Conservation (phyloP, 2,888 invertebrate species). For the Caenorhabditis doughertyi region DNA sequence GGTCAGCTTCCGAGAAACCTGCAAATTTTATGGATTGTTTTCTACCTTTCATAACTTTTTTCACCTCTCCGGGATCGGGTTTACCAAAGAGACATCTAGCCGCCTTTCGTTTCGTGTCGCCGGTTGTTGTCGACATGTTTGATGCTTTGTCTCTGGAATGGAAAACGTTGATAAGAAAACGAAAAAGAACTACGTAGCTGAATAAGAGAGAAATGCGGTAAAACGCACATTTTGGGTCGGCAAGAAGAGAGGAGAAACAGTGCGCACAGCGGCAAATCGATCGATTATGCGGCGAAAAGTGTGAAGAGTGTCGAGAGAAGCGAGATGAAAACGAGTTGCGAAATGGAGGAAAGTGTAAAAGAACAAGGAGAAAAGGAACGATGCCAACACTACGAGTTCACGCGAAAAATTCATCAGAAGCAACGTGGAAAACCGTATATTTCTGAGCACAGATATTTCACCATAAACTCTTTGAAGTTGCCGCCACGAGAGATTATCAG, state of each 20-base stretch:
- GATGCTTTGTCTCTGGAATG: slow-evolving; percentile 21
- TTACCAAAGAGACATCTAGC: slow-evolving; percentile 58
- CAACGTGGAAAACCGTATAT: neutral
- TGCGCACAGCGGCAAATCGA: slow-evolving; percentile 47
- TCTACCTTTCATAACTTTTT: neutral
- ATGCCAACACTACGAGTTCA: neutral
- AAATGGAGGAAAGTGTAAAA: slow-evolving; percentile 21
- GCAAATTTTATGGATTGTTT: neutral
- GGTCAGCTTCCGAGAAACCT: slow-evolving; percentile 30
- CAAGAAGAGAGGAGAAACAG: slow-evolving; percentile 34
- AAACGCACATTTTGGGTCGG: slow-evolving; percentile 52
- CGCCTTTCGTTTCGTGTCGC: slow-evolving; percentile 36
- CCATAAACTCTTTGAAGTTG: slow-evolving; percentile 25
- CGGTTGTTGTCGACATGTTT: slow-evolving; percentile 35
- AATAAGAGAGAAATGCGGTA: slow-evolving; percentile 38
- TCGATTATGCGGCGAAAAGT: slow-evolving; percentile 49
- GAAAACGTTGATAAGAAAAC: slow-evolving; percentile 24
- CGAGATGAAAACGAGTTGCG: slow-evolving; percentile 39
- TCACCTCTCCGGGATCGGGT: slow-evolving; percentile 53
- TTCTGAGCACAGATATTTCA: neutral
- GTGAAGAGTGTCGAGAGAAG: slow-evolving; percentile 51
- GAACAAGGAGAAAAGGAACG: slow-evolving; percentile 19
- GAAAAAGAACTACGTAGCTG: slow-evolving; percentile 5
- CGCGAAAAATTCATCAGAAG: neutral
- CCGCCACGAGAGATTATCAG: slow-evolving; percentile 42